Percentiles rank a stretch among this genome's conserved stretches.
Conservation (phyloP, 2,113 vertebrate genomes). For the Antechinus stuartii region DNA sequence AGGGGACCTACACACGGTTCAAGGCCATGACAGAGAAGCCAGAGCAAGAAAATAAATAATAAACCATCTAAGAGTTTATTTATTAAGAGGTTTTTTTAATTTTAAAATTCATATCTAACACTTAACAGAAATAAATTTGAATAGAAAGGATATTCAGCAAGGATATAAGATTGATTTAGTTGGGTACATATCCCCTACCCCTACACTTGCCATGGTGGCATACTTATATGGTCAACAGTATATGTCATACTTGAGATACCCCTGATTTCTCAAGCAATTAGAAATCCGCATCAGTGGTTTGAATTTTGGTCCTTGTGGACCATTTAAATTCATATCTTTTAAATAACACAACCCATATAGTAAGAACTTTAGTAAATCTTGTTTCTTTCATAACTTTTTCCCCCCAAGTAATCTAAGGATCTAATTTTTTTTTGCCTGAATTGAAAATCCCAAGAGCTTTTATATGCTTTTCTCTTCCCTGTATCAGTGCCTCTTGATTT, state of each 20-base stretch:
- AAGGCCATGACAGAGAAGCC: no score
- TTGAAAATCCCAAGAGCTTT: neutral
- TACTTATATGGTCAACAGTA: neutral
- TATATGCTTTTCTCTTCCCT: neutral
- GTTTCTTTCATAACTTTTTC: no score
- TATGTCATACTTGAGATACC: neutral
- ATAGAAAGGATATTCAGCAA: neutral
- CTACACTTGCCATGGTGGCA: neutral
- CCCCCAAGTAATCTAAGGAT: no score
- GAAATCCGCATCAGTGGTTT: neutral
- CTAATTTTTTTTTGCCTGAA: neutral
- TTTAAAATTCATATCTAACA: neutral
- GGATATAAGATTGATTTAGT: neutral
- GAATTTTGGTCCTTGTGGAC: neutral
- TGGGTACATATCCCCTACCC: neutral
- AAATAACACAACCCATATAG: no score
- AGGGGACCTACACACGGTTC: no score
- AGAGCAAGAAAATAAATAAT: neutral
- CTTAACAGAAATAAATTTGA: neutral
- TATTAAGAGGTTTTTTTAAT: no score
- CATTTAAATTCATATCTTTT: neutral
- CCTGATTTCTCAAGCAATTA: neutral
- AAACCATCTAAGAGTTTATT: neutral
- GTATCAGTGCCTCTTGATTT: neutral
- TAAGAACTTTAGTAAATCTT: no score